Evolutionary conservation across 2,888 invertebrate genomes (phyloP), one percentile per base, ranked within the genome.

Genomic region (Eurytoma adleriae): DNA sequence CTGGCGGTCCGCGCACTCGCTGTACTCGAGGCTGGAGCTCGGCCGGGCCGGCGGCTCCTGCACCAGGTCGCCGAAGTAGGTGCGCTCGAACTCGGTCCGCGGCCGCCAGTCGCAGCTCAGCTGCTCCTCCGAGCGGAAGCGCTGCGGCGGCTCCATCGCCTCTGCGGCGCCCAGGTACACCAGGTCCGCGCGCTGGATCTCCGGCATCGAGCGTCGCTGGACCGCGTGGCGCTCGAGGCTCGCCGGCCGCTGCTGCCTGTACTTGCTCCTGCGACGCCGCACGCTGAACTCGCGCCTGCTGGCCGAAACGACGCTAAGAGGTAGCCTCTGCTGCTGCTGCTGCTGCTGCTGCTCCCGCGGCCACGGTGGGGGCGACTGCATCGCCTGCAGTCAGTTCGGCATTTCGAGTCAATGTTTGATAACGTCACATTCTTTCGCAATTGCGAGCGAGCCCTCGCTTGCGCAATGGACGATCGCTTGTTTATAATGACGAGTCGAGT

Each of bases 21-120:
- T 77, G 50, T 70, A 73, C 27, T 79, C 74, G 4, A 75, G n/a
- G 16, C 77, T 74, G 1, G 80, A 76, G 40, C 67, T 62, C 0
- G 79, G 57, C n/a, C 67, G 13, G 7, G 52, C n/a, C 7, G 64
- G 56, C 13, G 64, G 50, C 10, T 78, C 78, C 20, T 80, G 80
- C 52, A 78, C 66, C 40, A 40, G 40, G 16, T 85, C 84, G 0
- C 84, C 85, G 79, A 89, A 90, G 77, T 89, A 89, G 7, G 84
- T 83, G 18, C 85, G 83, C 67, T 89, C 89, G 78, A 89, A 90
- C 40, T 90, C 89, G 12, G 89, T 88, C n/a, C 85, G 85, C 4
- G 88, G 87, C 69, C 85, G 86, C 89, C 89, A 89, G n/a, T 83
- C 83, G 27, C 67, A 78, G 40, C 13, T 61, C 64, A 66, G 81